Base-by-base conservation (phyloP, 2,113 vertebrate genomes). In the Rhinolophus sinicus region DNA sequence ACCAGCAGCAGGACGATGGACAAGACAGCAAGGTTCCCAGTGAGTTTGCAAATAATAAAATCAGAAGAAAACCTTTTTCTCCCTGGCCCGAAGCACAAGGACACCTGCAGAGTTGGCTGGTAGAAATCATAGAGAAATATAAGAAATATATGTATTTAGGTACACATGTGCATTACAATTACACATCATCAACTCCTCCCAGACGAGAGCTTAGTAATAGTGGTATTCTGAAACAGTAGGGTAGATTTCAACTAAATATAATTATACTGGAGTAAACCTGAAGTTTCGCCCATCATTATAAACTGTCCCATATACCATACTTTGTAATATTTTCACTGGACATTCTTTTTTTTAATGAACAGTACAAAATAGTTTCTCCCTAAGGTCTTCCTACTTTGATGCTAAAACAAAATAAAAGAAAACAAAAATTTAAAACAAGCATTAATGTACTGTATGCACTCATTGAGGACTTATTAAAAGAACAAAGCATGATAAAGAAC, bases 341-440 rank as follows among this genome's bases (percentile, higher is more conserved):
- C 76, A 94, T 83, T 86, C 83, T 85, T 52, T 75, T 95, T 52
- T 75, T 95, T 87, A 96, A 54, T 77, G 58, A 93, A 50, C 8
- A 94, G 35, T 47, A 81, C 35, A 64, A 91, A 88, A 86, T 7
- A 67, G 50, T 89, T 95, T 78, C 18, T 33, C 58, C 1, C 18
- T 58, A 50, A 40, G 30, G 8, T 60, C 13, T 62, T 93, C 88
- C 70, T 35, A 93, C 47, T 64, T 86, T 85, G 35, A 50, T 77
- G 19, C 16, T 87, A 88, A 95, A 95, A 92, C 38, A 90, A 65
- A 89, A 87, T 80, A 86, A 88, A 65, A 70, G 33, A 65, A 87
- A 30, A 38, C 40, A 60, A 65, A 96, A 72, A 30, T 64, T 64
- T 44, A 4, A 2, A 65, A 92, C 56, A 56, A 44, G n/a, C 3